Percentiles rank a stretch among this genome's conserved stretches.
Evolutionary conservation across 1,140 invertebrate species (phyloP).

Genomic region (Pygmarrhopalites habei): DNA sequence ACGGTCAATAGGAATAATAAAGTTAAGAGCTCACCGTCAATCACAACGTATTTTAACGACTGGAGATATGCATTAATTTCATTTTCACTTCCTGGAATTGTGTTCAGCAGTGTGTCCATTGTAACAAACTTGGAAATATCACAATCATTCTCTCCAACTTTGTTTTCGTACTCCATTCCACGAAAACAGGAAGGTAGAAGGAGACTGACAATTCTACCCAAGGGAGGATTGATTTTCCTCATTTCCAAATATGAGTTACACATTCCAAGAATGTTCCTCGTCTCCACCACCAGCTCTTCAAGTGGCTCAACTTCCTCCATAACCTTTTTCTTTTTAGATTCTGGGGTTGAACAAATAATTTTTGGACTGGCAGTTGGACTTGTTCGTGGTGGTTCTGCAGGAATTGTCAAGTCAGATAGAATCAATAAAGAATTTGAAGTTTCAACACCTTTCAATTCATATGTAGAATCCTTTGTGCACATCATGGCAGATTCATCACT

Average conservation of each 20-base stretch:
- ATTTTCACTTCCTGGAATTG: conserved; percentile 65
- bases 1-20: too few species aligned
- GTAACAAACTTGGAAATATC: conserved; percentile 39
- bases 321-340: too few species aligned
- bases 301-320: too few species aligned
- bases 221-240: conserved; percentile 61
- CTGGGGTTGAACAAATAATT: too few species aligned
- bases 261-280: neutral
- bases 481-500: too few species aligned
- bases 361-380: too few species aligned
- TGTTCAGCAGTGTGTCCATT: conserved; percentile 57
- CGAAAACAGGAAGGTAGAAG: conserved; percentile 64
- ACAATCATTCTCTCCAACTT: conserved; percentile 29
- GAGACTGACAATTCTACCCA: conserved; percentile 60
- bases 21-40: conserved; percentile 52
- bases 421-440: conserved; percentile 89
- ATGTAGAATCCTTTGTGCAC: too few species aligned
- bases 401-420: too few species aligned
- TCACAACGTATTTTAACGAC: conserved; percentile 54
- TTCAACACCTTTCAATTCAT: conserved; percentile 77
- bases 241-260: conserved; percentile 63
- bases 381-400: too few species aligned
- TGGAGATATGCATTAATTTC: conserved; percentile 57
- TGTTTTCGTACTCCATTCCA: conserved; percentile 69
- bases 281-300: too few species aligned